These are phyloP conservation scores for Pteropus rufus DNA, from an alignment of 2,797 vertebrate species.

Conservation along the genomic window DNA sequence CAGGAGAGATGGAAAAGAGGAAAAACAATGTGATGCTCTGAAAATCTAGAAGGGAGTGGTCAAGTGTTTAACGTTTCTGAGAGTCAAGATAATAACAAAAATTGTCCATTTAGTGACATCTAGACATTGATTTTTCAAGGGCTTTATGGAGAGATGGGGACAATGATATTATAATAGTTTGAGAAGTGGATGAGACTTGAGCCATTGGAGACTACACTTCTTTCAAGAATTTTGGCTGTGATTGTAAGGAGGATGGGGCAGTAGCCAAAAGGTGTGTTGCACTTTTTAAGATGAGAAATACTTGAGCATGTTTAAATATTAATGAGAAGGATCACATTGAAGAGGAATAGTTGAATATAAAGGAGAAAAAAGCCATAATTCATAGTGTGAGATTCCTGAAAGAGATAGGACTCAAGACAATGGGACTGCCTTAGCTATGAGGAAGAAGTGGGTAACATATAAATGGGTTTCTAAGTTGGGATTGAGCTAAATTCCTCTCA, in stretches of 20 bases:
- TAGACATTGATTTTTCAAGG: neutral
- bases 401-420: neutral
- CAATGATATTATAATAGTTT: neutral
- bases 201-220: neutral
- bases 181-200: neutral
- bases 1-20: neutral
- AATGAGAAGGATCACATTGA: neutral
- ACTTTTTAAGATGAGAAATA: neutral
- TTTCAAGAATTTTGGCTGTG: neutral
- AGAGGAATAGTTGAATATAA: neutral
- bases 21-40: neutral
- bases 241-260: neutral
- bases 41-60: neutral
- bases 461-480: neutral
- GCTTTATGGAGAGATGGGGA: neutral
- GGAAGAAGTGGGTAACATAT: neutral
- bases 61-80: neutral
- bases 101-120: neutral
- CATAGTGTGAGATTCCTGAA: neutral
- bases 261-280: neutral
- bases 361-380: neutral
- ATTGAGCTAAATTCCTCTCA: neutral
- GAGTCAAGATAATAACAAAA: neutral
- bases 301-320: neutral
- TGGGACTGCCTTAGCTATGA: neutral